Evolutionary conservation across 1,140 invertebrate genomes (phyloP).

Genomic region (Melanaphis sacchari): DNA sequence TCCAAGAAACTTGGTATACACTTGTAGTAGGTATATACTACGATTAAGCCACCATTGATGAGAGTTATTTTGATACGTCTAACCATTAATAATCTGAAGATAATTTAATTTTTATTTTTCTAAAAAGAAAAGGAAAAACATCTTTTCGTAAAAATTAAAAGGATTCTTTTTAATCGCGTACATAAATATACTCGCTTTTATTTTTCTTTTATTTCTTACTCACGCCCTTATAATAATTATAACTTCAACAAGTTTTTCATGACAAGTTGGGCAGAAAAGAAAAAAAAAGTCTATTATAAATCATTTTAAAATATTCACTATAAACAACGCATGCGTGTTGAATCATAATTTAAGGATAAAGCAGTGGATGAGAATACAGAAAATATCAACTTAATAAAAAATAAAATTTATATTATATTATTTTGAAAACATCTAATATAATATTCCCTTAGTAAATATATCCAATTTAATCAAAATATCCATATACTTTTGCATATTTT

Average conservation of each 20-base stretch:
- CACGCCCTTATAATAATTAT: constrained; percentile 42
- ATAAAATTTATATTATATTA: not conserved
- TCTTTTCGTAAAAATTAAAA: constrained; percentile 25
- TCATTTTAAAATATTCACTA: constrained; percentile 49
- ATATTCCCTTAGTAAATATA: not conserved
- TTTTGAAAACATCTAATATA: not conserved
- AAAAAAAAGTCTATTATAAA: constrained; percentile 46
- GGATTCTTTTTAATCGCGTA: not conserved
- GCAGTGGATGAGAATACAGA: not conserved
- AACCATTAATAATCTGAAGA: constrained; percentile 49
- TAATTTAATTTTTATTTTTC: constrained; percentile 47
- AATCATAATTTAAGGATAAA: constrained; percentile 24
- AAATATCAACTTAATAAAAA: not conserved
- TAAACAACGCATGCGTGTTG: constrained; percentile 27
- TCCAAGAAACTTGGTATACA: not conserved
- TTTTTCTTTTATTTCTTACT: constrained; percentile 23
- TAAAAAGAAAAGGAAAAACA: constrained; percentile 16
- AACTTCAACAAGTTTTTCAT: constrained; percentile 47
- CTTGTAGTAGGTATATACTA: not conserved
- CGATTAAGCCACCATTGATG: not conserved
- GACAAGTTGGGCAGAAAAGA: constrained; percentile 39
- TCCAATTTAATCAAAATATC: constrained; percentile 1
- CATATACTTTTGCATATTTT: not conserved
- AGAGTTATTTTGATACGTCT: not conserved
- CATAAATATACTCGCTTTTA: constrained; percentile 1